These are phyloP conservation scores for Synanthedon andrenaeformis DNA, from an alignment of 2,888 invertebrate genomes.

Conservation along the genomic window DNA sequence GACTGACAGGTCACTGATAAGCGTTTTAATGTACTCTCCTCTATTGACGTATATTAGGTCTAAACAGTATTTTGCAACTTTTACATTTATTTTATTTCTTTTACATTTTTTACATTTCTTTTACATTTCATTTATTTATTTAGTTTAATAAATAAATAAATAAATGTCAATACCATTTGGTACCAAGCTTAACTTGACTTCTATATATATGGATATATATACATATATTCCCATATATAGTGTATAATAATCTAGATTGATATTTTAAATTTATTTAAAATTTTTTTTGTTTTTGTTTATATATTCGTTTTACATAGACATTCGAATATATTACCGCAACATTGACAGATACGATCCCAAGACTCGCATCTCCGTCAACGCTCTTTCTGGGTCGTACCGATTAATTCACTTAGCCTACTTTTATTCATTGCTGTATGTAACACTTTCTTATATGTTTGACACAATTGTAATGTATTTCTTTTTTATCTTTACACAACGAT, in stretches of 20 bases:
- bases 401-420: slow-evolving; percentile 65
- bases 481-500: slow-evolving; percentile 7
- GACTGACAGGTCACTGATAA: slow-evolving; percentile 7
- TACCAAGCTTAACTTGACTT: too few species aligned
- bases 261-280: too few species aligned
- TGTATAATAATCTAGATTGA: too few species aligned
- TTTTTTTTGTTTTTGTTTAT: too few species aligned
- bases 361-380: slow-evolving; percentile 21
- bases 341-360: slow-evolving; percentile 1
- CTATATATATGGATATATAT: too few species aligned
- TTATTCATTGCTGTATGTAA: slow-evolving; percentile 58
- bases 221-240: too few species aligned
- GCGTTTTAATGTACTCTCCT: neutral
- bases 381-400: slow-evolving; percentile 62
- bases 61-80: too few species aligned
- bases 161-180: too few species aligned
- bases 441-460: slow-evolving; percentile 55
- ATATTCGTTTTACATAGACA: neutral
- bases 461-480: slow-evolving; percentile 41
- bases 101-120: too few species aligned
- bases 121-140: too few species aligned
- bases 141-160: too few species aligned
- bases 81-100: neutral
- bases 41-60: neutral
- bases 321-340: slow-evolving; percentile 1